Evolutionary conservation across 2,113 vertebrate genomes (phyloP).

Genomic region (Chaetura pelagica): DNA sequence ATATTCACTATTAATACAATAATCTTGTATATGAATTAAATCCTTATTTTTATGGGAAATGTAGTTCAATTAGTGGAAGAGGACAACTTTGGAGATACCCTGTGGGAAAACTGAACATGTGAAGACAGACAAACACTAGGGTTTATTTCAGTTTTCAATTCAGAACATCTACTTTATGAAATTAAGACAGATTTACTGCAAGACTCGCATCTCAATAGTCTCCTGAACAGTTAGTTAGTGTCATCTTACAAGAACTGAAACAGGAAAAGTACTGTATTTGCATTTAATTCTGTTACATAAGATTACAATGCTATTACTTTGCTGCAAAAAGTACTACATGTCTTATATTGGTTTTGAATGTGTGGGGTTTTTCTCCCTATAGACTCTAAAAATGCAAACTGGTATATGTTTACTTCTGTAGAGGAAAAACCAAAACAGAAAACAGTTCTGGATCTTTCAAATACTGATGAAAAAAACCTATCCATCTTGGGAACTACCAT

Average conservation of each 20-base stretch:
- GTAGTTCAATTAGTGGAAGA: background rate
- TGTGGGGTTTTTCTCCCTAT: accelerated
- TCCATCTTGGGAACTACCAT: background rate
- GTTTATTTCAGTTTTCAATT: background rate
- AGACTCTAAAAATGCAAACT: background rate
- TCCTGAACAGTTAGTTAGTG: background rate
- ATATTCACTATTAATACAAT: background rate
- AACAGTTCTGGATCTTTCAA: background rate
- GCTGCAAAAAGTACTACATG: background rate
- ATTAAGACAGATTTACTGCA: background rate
- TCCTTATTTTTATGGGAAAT: background rate
- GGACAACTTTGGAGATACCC: background rate
- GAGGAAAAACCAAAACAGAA: background rate
- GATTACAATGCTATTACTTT: background rate
- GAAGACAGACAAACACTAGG: background rate
- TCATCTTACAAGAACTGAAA: background rate
- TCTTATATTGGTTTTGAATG: background rate
- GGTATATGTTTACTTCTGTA: background rate
- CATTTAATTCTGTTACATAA: background rate
- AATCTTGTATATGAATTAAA: background rate
- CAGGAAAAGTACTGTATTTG: background rate
- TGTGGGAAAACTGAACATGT: background rate
- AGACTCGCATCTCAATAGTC: background rate
- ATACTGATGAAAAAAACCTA: background rate
- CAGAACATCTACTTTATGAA: background rate